Percentiles rank a stretch among this genome's conserved stretches.
Conservation (phyloP, 1,140 invertebrate species). For the Carcinoscorpius rotundicauda region DNA sequence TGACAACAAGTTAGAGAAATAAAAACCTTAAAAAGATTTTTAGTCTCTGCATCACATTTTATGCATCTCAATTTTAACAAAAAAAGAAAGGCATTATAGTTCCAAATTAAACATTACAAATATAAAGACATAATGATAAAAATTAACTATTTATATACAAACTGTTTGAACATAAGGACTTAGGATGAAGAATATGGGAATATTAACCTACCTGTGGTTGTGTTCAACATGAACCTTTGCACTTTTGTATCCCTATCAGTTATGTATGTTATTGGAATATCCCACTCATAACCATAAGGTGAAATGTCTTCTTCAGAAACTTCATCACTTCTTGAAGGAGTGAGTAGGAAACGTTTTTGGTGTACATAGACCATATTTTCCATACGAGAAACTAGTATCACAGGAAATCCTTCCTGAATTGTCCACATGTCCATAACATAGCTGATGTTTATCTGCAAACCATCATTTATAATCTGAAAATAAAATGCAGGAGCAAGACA, state of each 20-base stretch:
- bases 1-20: no score
- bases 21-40: no score
- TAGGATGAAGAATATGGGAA: no score
- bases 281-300: slow-evolving; percentile 47
- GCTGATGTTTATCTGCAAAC: slow-evolving; percentile 31
- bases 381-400: slow-evolving; percentile 48
- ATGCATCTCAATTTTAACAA: background rate
- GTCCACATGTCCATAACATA: slow-evolving; percentile 85
- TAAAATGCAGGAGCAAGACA: slow-evolving; percentile 29
- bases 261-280: slow-evolving; percentile 59
- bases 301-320: slow-evolving; percentile 19
- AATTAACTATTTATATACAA: slow-evolving; percentile 22
- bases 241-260: slow-evolving; percentile 41
- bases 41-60: no score
- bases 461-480: no score
- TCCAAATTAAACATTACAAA: background rate
- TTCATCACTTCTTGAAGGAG: slow-evolving; percentile 24
- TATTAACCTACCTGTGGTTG: no score
- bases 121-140: slow-evolving; percentile 3
- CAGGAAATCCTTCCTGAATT: slow-evolving; percentile 77
- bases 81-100: background rate
- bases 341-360: slow-evolving; percentile 41
- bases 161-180: no score
- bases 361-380: slow-evolving; percentile 44
- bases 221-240: slow-evolving; percentile 28